Conservation (phyloP, 2,113 vertebrate genomes). For the Nettapus auritus region DNA sequence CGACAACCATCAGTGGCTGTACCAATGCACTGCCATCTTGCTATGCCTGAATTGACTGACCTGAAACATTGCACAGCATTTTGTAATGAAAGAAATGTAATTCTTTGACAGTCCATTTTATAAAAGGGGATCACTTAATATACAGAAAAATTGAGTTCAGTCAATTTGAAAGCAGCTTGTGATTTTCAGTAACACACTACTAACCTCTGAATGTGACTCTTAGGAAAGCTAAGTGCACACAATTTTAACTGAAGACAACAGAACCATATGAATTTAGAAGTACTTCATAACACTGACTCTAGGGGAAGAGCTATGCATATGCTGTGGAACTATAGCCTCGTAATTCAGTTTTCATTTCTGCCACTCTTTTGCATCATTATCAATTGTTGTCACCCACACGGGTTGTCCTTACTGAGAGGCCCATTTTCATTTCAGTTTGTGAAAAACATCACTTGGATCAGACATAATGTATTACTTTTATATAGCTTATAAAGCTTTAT, state of each 20-base stretch:
- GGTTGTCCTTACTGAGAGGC: not conserved
- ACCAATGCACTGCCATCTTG: not conserved
- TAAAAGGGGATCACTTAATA: not conserved
- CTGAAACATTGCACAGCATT: not conserved
- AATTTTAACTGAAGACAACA: not conserved
- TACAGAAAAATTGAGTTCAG: not conserved
- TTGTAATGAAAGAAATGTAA: not conserved
- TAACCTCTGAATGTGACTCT: not conserved
- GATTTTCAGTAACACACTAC: not conserved
- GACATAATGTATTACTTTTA: not conserved
- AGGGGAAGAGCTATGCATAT: not conserved
- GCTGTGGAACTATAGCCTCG: not conserved
- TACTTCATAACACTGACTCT: not conserved
- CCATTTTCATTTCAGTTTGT: not conserved
- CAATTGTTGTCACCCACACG: not conserved
- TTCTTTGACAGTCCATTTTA: not conserved
- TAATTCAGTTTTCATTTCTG: not conserved
- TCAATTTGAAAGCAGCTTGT: not conserved
- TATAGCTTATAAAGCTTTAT: not conserved
- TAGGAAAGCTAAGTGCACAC: not conserved
- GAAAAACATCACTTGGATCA: not conserved
- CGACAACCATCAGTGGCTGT: fast-evolving
- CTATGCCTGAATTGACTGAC: not conserved
- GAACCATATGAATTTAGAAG: not conserved
- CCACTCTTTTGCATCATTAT: not conserved